phyloP scores from a whole-genome alignment of 1,140 invertebrate species.

The Sarcophaga peregrina region DNA sequence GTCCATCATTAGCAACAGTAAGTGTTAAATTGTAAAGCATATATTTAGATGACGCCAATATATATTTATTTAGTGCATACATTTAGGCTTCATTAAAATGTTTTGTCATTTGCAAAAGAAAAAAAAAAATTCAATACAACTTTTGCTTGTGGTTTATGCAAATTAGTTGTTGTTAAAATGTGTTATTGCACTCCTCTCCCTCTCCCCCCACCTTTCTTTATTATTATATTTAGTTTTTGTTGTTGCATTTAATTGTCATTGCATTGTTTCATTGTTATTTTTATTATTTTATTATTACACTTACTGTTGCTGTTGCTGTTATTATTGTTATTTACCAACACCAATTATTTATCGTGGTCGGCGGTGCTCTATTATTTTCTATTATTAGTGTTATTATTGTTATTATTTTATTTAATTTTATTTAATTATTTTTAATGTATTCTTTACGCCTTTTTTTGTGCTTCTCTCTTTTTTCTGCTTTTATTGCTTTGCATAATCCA shows the following conservation, averaged over 20 bases:
- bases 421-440: not conserved
- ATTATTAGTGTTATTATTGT: not conserved
- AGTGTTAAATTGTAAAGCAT: constrained; percentile 11
- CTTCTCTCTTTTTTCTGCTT: too few relatives aligned
- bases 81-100: constrained; percentile 11
- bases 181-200: not conserved
- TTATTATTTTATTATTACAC: too few relatives aligned
- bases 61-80: not conserved
- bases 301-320: too few relatives aligned
- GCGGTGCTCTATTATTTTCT: too few relatives aligned
- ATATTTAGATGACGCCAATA: not conserved
- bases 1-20: not conserved
- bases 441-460: not conserved
- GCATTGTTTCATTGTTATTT: not conserved
- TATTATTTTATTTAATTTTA: constrained; percentile 12
- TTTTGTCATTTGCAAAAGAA: not conserved
- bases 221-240: not conserved
- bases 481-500: too few relatives aligned
- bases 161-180: not conserved
- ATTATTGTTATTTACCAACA: not conserved
- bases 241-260: constrained; percentile 13
- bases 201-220: too few relatives aligned
- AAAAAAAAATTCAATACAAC: not conserved
- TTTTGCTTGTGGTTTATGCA: constrained; percentile 13
- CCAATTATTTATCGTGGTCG: not conserved